Conservation (phyloP, 2,888 invertebrate genomes). For the Ichneumon xanthorius region DNA sequence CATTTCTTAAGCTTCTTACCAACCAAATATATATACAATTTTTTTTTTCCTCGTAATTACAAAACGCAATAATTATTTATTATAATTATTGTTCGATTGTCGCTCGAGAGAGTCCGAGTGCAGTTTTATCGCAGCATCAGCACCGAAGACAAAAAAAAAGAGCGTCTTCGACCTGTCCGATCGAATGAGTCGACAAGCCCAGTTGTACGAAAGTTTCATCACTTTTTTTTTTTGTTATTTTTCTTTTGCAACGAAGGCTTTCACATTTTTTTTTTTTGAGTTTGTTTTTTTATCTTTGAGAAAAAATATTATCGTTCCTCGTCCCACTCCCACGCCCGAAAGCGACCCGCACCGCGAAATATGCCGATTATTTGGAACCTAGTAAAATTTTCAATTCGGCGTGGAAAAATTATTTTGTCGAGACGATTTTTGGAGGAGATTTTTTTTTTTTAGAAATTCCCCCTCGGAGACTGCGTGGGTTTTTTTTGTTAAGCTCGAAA, state of each 20-base stretch:
- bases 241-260: background rate
- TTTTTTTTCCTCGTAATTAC: conserved; percentile 5
- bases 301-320: background rate
- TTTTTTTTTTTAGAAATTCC: background rate
- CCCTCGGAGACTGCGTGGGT: too few relatives aligned
- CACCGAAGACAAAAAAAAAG: conserved; percentile 35
- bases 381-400: background rate
- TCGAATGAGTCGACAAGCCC: conserved; percentile 35
- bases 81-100: conserved; percentile 40
- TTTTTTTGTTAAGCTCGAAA: too few relatives aligned
- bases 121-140: conserved; percentile 66
- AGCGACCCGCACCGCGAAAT: background rate
- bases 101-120: conserved; percentile 52
- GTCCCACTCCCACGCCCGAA: background rate
- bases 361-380: background rate
- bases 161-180: conserved; percentile 25
- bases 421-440: too few relatives aligned
- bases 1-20: conserved; percentile 30
- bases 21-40: conserved; percentile 7
- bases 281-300: conserved; percentile 9
- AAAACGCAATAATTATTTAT: conserved; percentile 45
- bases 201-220: conserved; percentile 52
- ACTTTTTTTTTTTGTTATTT: conserved; percentile 8
- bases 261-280: background rate
- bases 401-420: too few relatives aligned